phyloP scores from a whole-genome alignment of 1,140 invertebrate species.

The Pemphigus obesinymphae region DNA sequence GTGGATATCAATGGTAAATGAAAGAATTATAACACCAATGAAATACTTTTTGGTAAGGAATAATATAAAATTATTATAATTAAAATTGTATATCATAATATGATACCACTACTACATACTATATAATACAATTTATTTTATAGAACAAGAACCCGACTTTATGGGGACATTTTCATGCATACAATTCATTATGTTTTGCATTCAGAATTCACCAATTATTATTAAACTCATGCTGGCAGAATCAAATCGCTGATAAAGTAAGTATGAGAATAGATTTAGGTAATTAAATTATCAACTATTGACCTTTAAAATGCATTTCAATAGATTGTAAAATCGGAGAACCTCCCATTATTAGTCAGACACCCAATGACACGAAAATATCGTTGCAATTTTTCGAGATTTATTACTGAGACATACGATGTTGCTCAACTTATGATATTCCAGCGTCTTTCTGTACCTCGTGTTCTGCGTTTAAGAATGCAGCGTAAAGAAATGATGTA shows the following conservation, averaged over 20 bases:
- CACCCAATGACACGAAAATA: background rate
- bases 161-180: background rate
- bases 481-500: background rate
- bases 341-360: background rate
- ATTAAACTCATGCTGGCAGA: background rate
- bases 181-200: background rate
- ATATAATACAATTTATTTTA: background rate
- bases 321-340: background rate
- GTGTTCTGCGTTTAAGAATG: background rate
- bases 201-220: background rate
- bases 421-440: background rate
- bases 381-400: background rate
- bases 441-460: background rate
- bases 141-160: background rate
- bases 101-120: background rate
- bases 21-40: slow-evolving; percentile 2
- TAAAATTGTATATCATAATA: background rate
- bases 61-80: background rate
- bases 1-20: background rate
- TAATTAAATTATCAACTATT: background rate
- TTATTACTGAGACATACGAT: background rate
- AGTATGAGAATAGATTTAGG: too few relatives aligned
- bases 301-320: background rate
- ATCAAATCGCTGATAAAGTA: background rate
- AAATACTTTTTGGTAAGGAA: background rate